Percentiles rank a stretch among this genome's conserved stretches.
Evolutionary conservation across 2,113 vertebrate genomes (phyloP).

Genomic region (Malurus elegans): DNA sequence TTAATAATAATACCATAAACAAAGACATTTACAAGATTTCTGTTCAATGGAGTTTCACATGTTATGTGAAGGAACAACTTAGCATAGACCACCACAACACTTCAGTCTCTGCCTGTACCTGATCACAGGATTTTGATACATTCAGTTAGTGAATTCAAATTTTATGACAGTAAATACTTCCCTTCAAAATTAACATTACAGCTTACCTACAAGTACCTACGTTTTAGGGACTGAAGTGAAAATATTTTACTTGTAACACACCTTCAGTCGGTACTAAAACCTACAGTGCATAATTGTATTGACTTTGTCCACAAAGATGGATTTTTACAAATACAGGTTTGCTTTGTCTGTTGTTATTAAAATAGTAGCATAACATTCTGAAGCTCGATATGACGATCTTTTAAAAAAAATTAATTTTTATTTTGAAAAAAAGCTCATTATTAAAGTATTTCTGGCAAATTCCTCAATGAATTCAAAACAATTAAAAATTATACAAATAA

Average conservation of each 20-base stretch:
- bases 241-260: neutral
- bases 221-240: neutral
- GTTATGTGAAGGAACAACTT: neutral
- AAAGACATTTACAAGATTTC: neutral
- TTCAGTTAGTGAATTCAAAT: neutral
- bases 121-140: neutral
- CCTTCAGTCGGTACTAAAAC: neutral
- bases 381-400: neutral
- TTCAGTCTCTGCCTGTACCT: neutral
- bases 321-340: neutral
- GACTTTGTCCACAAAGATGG: neutral
- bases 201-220: neutral
- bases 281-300: neutral
- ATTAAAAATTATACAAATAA: neutral
- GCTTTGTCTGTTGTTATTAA: neutral
- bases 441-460: neutral
- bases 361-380: neutral
- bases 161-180: neutral
- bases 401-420: neutral
- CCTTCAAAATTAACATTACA: neutral
- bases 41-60: neutral
- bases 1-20: neutral
- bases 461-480: neutral
- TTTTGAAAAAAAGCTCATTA: neutral
- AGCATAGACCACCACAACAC: neutral